Evolutionary conservation across 2,888 invertebrate genomes (phyloP), one percentile per base, ranked within the genome.

Genomic region (Alviniconcha strummeri): DNA sequence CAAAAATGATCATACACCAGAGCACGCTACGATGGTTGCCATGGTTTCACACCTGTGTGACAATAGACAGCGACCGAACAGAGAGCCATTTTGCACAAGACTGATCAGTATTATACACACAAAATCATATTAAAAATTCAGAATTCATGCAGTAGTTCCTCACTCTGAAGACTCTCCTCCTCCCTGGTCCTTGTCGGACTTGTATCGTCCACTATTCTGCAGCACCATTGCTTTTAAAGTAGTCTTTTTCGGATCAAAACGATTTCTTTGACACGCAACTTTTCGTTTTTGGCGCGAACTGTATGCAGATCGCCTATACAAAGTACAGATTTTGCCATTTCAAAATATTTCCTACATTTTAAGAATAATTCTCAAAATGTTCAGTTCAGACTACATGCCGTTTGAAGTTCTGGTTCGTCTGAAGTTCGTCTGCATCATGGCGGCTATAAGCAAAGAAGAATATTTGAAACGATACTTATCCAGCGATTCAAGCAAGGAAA

Each of bases 141-240:
- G 69, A 69, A 69, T 2, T n/a, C 15, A 69, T 5, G 15, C 4
- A 7, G n/a, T 7, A 69, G 75, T 55, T 15, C 15, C 79, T 81
- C 83, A 85, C 84, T 85, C 85, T 54, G 80, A 86, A 19, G 87
- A 80, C 8, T 85, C 83, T 67, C 84, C 87, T 74, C 84, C 79
- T 15, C 86, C 86, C 80, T 84, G 83, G 52, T 85, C 86, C 80
- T 93, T 94, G 80, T 95, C 95, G 52, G 94, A 76, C 90, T 94
- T 94, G 90, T 94, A 95, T 90, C 94, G 95, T 64, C 95, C 95
- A 85, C 95, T 95, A 88, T 95, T 95, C 92, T 95, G 95, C 6
- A 94, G 91, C 83, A 95, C 95, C 95, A 95, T 95, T 77, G 80
- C 88, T 56, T 36, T 36, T 3, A 36, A 36, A 36, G 36, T 36